Base-by-base conservation (phyloP, 2,113 vertebrate genomes). In the Penelope pileata region DNA sequence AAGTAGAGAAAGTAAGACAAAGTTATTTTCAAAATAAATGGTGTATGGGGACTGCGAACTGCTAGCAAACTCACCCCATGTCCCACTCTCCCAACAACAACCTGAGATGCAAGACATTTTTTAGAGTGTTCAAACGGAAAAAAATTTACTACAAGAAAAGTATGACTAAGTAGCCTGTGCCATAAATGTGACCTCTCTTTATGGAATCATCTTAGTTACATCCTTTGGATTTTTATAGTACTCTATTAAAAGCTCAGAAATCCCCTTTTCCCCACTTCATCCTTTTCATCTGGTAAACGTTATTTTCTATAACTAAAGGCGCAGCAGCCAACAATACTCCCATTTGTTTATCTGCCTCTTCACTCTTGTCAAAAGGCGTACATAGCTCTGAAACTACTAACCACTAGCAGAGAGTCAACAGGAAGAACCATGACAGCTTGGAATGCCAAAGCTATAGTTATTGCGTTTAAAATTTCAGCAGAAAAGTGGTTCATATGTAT, bases 71-170 rank as follows among this genome's bases (percentile, higher is more conserved):
- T 19, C 17, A 63, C 12, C 38, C 38, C 36, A 36, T 29, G 11
- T 17, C 48, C 27, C 68, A 16, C 48, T 12, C 29, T 51, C 54
- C 27, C 1, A 2, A 51, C 24, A 81, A 32, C n/a, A 91, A 75
- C 67, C 7, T 78, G n/a, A 91, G 88, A 16, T 47, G 23, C 51
- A 59, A 88, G 12, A 64, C 16, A 36, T 94, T 67, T 83, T 53
- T 56, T n/a, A 83, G 80, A 22, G 89, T 83, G 93, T 83, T 32
- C 54, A 68, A 59, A 83, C 81, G 43, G 40, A 92, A 96, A 96
- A 43, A 96, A 26, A 88, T 87, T 83, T 60, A 85, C 78, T 87
- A 90, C 36, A 60, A 87, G 18, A 21, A 91, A 96, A 91, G 54
- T 32, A 96, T 77, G 67, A 82, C 18, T 80, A 96, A 94, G 22